Evolutionary conservation across 2,113 vertebrate genomes (phyloP).

Genomic region (Megaptera novaeangliae): DNA sequence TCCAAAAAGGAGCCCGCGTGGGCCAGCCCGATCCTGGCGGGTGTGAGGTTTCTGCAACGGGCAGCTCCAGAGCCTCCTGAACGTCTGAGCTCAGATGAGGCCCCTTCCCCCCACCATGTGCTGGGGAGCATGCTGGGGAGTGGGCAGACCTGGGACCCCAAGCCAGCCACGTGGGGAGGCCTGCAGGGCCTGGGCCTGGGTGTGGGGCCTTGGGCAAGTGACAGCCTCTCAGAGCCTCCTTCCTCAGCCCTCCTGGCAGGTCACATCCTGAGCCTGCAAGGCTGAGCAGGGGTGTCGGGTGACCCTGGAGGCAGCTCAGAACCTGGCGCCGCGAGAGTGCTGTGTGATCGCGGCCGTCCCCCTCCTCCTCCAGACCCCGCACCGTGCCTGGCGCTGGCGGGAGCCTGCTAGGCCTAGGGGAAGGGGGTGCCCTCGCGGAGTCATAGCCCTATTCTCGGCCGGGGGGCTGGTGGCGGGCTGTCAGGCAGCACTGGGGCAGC

Average conservation of each 20-base stretch:
- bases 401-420: background rate
- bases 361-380: accelerated
- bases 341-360: accelerated
- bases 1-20: background rate
- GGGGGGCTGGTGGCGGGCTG: accelerated
- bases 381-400: background rate
- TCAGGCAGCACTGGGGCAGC: background rate
- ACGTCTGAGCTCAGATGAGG: background rate
- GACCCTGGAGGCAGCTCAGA: background rate
- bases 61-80: background rate
- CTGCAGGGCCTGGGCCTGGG: background rate
- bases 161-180: background rate
- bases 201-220: too few species aligned
- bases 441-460: background rate
- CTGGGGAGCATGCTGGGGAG: too few species aligned
- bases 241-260: background rate
- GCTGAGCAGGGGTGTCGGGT: background rate
- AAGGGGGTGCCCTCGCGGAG: accelerated
- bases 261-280: accelerated
- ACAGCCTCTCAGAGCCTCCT: background rate
- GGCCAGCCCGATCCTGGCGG: background rate
- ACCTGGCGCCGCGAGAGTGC: background rate
- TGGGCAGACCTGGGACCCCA: background rate
- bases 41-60: background rate
- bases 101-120: accelerated